These are phyloP conservation scores for Prionailurus bengalensis DNA, from an alignment of 2,113 vertebrate genomes.

Conservation along the genomic window DNA sequence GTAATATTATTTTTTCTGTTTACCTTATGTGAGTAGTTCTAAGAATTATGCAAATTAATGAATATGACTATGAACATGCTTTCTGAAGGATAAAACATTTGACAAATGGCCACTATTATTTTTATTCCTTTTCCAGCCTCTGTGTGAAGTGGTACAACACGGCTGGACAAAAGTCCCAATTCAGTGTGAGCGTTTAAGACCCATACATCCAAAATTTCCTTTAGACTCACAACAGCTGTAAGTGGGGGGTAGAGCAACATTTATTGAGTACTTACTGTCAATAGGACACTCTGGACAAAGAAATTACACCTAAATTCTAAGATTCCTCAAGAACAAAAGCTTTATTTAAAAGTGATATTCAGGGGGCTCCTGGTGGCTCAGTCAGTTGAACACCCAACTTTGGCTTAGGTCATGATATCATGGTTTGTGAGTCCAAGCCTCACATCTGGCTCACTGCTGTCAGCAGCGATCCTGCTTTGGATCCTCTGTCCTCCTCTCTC, in stretches of 20 bases:
- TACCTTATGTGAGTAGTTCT: not conserved
- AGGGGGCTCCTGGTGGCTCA: not conserved
- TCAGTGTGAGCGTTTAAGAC: not conserved
- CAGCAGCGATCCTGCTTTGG: too few species aligned
- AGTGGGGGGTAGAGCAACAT: not conserved
- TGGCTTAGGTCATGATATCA: not conserved
- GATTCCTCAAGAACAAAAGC: not conserved
- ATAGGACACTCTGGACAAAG: not conserved
- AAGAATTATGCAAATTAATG: constrained; percentile 45
- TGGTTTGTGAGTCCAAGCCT: not conserved
- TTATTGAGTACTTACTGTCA: not conserved
- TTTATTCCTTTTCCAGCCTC: not conserved
- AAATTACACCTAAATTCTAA: not conserved
- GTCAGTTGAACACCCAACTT: not conserved
- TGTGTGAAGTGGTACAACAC: not conserved
- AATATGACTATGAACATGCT: not conserved
- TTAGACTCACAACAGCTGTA: not conserved
- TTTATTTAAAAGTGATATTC: not conserved
- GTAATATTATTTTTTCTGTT: constrained; percentile 1
- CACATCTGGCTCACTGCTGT: too few species aligned
- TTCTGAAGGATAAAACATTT: not conserved
- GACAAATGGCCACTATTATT: not conserved
- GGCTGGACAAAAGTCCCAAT: not conserved
- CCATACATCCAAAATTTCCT: not conserved
- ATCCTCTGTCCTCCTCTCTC: too few species aligned